Conservation (phyloP, 2,797 vertebrate genomes). For the Chrysocyon brachyurus region DNA sequence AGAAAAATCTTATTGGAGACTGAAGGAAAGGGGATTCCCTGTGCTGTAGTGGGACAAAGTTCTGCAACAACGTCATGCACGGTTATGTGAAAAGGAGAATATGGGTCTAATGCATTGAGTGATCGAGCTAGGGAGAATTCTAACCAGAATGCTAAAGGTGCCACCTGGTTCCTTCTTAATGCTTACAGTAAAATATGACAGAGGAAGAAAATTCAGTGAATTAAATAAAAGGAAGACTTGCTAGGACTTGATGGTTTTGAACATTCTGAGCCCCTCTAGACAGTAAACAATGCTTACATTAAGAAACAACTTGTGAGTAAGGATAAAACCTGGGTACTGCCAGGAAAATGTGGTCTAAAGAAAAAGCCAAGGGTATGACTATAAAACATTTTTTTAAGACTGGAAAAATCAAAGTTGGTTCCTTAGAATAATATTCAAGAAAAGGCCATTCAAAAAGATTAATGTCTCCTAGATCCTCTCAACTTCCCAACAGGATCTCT, state of each 20-base stretch:
- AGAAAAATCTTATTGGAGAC: neutral
- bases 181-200: neutral
- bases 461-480: neutral
- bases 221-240: neutral
- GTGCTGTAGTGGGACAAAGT: neutral
- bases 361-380: neutral
- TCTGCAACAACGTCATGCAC: neutral
- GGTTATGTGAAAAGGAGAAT: neutral
- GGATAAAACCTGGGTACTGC: neutral
- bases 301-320: conserved; percentile 23
- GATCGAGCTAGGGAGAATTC: neutral
- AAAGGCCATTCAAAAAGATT: neutral
- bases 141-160: neutral
- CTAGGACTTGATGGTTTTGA: neutral
- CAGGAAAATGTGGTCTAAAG: conserved; percentile 7
- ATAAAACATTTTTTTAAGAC: neutral
- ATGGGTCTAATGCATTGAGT: neutral
- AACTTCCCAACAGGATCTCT: neutral
- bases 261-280: neutral
- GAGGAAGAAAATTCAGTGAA: neutral
- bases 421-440: neutral
- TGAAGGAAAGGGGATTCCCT: neutral
- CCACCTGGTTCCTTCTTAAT: neutral
- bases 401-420: neutral
- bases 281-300: neutral